Evolutionary conservation across 2,113 vertebrate genomes (phyloP), one percentile per base, ranked within the genome.

Genomic region (Ciconia stormi): DNA sequence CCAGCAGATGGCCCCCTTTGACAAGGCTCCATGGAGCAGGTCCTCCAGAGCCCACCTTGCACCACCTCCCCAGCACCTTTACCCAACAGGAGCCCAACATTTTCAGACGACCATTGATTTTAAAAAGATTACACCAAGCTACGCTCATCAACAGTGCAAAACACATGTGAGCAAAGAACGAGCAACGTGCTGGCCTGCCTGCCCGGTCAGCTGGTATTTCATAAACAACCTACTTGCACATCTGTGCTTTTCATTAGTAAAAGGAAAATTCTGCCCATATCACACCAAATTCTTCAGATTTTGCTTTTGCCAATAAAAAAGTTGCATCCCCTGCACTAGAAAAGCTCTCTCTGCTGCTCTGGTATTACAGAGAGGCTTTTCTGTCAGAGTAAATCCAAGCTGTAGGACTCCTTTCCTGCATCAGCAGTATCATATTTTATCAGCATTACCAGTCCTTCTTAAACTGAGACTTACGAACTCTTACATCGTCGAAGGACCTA

Each of bases 1-100:
- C 96, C 97, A 96, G 87, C 4, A 98, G 97, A 82, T 95, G 96
- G 96, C 95, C 91, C 87, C 73, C 95, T 97, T 77, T 76, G 86
- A 96, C 69, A 96, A 92, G 66, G 44, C 66, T 95, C 66, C 62
- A 40, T 38, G 0, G 1, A 74, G 82, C 66, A 63, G 44, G 13
- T 53, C 58, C 74, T 66, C n/a, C 83, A 87, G 62, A 92, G 49
- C n/a, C 58, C 34, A n/a, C 66, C 58, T 53, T 12, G 6, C 4
- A 1, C 19, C 58, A 30, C 36, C 38, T 84, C 55, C 66, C 38
- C 73, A 38, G 46, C 63, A 74, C 50, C 73, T 91, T 30, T 7
- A 59, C 44, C n/a, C 83, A 86, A 44, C 9, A 42, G 53, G 20
- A 94, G 30, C 32, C 36, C 29, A 67, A 34, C 38, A 13, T 80